Base-by-base conservation (phyloP, 2,888 invertebrate species). In the Drosophila seclusa region DNA sequence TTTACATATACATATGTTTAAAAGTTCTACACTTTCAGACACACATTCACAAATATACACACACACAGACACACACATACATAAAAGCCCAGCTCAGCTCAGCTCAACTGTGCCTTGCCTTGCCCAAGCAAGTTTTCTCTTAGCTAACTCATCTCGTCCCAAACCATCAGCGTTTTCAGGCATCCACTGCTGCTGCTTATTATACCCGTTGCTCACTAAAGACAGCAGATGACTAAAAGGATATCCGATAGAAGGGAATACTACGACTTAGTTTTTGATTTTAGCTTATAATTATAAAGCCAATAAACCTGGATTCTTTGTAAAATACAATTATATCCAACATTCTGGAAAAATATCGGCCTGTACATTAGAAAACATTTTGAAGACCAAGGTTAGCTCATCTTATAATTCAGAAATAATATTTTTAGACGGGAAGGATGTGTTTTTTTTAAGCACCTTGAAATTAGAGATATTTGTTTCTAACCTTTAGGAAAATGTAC, bases 131-230 rank as follows among this genome's bases (percentile, higher is more conserved):
- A 21, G 48, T 38, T 58, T 49, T 42, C 34, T 32, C 21, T 50
- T 34, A 40, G 53, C 52, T 24, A 38, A 54, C 61, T 68, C 75
- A 55, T 57, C 45, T 45, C 62, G 50, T 21, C 21, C 21, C 21
- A 21, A 11, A 11, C 21, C 11, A 42, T 11, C 42, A 11, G 38
- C 62, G 58, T 59, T 54, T 59, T 27, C 42, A 54, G 49, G 59
- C 57, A 52, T 55, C 55, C 36, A 50, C 72, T 64, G 53, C 59
- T 27, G 36, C 42, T 38, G 40, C 45, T 42, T 27, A 6, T 13
- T 8, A 52, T 52, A 53, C 65, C 48, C 71, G 36, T 36, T 32
- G 8, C 21, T 16, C 4, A 7, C 38, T 18, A 6, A 27, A 13
- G 13, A n/a, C 5, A 13, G 21, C 4, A 24, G 45, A 8, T 24